Conservation (phyloP, 2,113 vertebrate species). For the Phrynocephalus versicolor region DNA sequence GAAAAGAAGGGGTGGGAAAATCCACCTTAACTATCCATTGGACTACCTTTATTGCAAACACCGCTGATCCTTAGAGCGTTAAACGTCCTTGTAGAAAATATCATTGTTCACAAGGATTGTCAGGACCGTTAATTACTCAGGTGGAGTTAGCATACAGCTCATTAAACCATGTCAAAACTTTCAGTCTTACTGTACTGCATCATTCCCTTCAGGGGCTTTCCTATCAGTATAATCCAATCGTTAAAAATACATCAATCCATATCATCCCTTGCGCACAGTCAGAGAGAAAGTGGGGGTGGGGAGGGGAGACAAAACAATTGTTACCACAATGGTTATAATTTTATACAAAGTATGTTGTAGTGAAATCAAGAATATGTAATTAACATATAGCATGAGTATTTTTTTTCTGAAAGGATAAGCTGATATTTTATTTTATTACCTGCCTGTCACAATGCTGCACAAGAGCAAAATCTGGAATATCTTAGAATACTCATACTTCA, state of each 20-base stretch:
- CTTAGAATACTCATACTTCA: not conserved
- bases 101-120: conserved; percentile 69
- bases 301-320: not conserved
- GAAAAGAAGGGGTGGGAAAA: conserved; percentile 14
- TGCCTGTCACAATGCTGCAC: not conserved
- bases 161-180: conserved; percentile 73
- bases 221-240: conserved; percentile 68
- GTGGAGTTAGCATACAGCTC: conserved; percentile 72
- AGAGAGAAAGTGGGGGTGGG: not conserved
- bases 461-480: not conserved
- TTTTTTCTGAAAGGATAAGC: conserved; percentile 27
- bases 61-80: conserved; percentile 50
- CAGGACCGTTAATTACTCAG: conserved; percentile 74
- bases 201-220: conserved; percentile 69
- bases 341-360: conserved; percentile 55
- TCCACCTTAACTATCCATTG: conserved; percentile 48
- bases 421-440: not conserved
- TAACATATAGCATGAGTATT: conserved; percentile 51
- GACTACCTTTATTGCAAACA: conserved; percentile 52
- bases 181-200: conserved; percentile 60
- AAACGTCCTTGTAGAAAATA: conserved; percentile 61
- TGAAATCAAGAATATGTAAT: conserved; percentile 58
- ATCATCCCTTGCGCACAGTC: conserved; percentile 73
- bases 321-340: conserved; percentile 64
- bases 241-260: conserved; percentile 77